Conservation (phyloP, 2,113 vertebrate genomes). For the Myodes glareolus region DNA sequence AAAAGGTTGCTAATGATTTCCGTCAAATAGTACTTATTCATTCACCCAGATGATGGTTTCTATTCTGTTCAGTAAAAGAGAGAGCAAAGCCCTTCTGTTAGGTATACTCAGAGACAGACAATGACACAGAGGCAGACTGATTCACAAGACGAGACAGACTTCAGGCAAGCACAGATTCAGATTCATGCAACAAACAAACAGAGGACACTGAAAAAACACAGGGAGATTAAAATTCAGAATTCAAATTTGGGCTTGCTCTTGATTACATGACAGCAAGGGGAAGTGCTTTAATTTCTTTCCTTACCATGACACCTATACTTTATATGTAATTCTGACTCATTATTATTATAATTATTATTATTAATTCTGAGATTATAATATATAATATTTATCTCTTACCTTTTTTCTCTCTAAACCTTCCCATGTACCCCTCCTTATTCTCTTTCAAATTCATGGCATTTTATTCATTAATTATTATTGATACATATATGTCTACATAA, state of each 20-base stretch:
- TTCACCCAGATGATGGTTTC: not conserved
- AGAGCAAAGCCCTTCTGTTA: not conserved
- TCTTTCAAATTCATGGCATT: not conserved
- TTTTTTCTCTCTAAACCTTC: not conserved
- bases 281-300: not conserved
- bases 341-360: not conserved
- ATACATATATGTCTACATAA: not conserved
- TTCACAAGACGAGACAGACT: not conserved
- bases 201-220: not conserved
- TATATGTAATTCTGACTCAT: not conserved
- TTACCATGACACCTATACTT: not conserved
- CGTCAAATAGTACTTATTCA: not conserved
- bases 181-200: not conserved
- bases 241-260: not conserved
- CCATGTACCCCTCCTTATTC: not conserved
- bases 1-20: not conserved
- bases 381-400: not conserved
- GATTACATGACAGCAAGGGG: not conserved
- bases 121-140: not conserved
- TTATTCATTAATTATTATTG: not conserved
- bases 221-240: not conserved
- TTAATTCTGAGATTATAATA: not conserved
- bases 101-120: not conserved
- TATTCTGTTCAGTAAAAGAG: not conserved
- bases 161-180: not conserved